phyloP scores from a whole-genome alignment of 2,797 vertebrate genomes.

The Hypotaenidia okinawae region DNA sequence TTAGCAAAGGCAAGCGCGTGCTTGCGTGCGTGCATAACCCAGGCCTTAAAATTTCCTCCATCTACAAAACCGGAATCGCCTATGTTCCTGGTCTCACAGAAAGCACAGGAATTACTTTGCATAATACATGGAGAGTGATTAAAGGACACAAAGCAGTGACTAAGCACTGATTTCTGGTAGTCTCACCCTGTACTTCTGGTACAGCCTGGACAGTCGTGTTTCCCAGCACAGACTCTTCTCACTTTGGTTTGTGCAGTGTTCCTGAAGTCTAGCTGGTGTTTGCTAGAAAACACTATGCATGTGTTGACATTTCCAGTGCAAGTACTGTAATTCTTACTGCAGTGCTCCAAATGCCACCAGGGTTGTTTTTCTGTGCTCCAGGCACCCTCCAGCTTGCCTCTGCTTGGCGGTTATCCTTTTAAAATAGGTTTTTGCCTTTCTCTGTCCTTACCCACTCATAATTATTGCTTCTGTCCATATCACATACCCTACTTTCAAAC shows the following conservation, averaged over 20 bases:
- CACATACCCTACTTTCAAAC: background rate
- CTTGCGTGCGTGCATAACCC: background rate
- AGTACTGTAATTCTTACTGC: background rate
- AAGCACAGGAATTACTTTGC: background rate
- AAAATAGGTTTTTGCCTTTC: background rate
- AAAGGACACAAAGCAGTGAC: background rate
- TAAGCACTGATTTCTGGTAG: background rate
- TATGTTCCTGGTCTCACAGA: background rate
- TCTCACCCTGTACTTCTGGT: background rate
- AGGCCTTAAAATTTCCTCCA: background rate
- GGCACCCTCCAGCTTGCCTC: background rate
- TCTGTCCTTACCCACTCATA: background rate
- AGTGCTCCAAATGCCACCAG: background rate
- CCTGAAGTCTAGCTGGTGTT: background rate
- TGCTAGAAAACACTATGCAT: background rate
- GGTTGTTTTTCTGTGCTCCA: background rate
- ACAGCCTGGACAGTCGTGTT: background rate
- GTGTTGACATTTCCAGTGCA: slow-evolving; percentile 10
- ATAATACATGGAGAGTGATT: background rate
- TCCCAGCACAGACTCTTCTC: background rate
- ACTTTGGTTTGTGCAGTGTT: background rate
- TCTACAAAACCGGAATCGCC: background rate
- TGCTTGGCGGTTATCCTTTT: background rate
- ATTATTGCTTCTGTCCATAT: background rate
- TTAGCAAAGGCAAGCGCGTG: background rate